Percentiles rank a stretch among this genome's conserved stretches.
Evolutionary conservation across 1,140 invertebrate genomes (phyloP).

Genomic region (Magallana angulata): DNA sequence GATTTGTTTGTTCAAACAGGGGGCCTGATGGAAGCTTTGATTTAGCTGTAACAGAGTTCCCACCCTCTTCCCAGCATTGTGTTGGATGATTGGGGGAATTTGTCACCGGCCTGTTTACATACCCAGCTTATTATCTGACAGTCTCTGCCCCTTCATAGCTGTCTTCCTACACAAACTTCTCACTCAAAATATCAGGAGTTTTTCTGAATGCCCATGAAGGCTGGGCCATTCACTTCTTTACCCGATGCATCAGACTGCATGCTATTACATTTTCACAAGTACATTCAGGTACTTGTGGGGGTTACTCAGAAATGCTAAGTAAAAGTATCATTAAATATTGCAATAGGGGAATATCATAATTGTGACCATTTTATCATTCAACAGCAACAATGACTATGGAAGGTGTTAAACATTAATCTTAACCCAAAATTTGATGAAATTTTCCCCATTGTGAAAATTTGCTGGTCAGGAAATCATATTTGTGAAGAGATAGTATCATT

Average conservation of each 20-base stretch:
- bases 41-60: not conserved
- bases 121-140: not conserved
- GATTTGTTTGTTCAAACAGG: not conserved
- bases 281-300: no score
- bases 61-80: constrained; percentile 26
- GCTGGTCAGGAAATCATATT: no score
- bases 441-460: no score
- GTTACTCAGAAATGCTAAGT: no score
- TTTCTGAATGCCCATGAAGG: not conserved
- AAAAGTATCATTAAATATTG: no score
- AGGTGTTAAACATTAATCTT: no score
- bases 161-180: constrained; percentile 30
- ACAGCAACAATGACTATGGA: no score
- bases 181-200: constrained; percentile 15
- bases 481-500: no score
- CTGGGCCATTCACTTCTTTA: not conserved
- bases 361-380: no score
- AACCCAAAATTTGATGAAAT: no score
- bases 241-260: not conserved
- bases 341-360: no score
- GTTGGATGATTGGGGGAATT: not conserved
- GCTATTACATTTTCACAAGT: not conserved
- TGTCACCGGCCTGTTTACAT: not conserved
- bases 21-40: not conserved
- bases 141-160: not conserved